Evolutionary conservation across 2,113 vertebrate genomes (phyloP), one percentile per base, ranked within the genome.

Genomic region (Corythornis cristatus): DNA sequence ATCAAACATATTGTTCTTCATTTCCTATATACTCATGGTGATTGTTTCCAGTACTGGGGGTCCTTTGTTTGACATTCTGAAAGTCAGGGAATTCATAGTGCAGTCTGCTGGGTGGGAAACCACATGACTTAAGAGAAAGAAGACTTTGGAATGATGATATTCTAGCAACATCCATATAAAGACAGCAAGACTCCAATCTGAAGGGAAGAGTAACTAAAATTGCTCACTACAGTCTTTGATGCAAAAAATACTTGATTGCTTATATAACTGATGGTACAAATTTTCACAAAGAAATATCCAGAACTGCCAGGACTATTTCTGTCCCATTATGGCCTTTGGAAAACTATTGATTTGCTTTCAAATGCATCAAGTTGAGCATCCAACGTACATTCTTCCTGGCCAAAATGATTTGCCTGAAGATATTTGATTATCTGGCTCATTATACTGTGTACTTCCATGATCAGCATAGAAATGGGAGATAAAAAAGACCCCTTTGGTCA

Each of bases 241-340:
- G 88, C 77, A 93, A 93, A 92, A 23, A 92, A 78, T 42, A 94
- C 86, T 91, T 83, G 15, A 50, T 80, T 82, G 53, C 88, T 96
- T 96, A 91, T 94, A 88, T 94, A 97, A 95, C 2, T 31, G 86
- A 82, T 75, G 87, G 72, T 74, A 93, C 45, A 89, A 71, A 81
- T 90, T 88, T 88, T 88, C 91, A 89, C 57, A 86, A 54, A 88
- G 51, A 89, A 94, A 72, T 90, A 92, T 51, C 83, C 75, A 92
- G 88, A 95, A 84, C 83, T 96, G 93, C 91, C 96, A 97, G 85
- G 17, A 83, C 80, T 94, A 96, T 97, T 97, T 97, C 90, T 94
- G 93, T 93, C 65, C 78, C 92, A 92, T 92, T 96, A 87, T 90
- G 73, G 94, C 83, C 93, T 96, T 96, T 95, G 92, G 89, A 93